phyloP scores from a whole-genome alignment of 2,888 invertebrate species.

The Polietes domitor region DNA sequence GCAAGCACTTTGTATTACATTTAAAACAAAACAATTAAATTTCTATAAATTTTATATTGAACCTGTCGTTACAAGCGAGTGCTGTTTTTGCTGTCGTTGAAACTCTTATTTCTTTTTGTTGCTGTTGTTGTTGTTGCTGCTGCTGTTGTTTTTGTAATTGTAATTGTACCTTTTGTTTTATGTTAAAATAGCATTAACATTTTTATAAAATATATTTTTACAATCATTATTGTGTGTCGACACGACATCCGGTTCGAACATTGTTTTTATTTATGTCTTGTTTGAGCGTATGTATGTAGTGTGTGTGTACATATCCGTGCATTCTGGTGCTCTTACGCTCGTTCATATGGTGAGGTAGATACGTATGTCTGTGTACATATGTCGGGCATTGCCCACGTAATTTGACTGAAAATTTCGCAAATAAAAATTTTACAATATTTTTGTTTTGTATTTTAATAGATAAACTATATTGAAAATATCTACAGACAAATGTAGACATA shows the following conservation, averaged over 20 bases:
- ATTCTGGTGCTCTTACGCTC: too few relatives aligned
- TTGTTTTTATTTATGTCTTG: conserved; percentile 15
- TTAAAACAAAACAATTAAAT: conserved; percentile 48
- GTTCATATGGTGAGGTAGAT: too few relatives aligned
- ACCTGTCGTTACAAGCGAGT: not conserved
- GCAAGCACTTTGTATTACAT: not conserved
- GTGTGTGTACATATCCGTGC: not conserved
- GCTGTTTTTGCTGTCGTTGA: not conserved
- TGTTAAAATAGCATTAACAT: conserved; percentile 45
- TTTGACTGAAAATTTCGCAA: too few relatives aligned
- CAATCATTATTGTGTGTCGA: conserved; percentile 58
- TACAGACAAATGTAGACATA: too few relatives aligned
- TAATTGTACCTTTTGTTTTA: conserved; percentile 44
- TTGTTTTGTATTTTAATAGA: too few relatives aligned
- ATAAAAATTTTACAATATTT: too few relatives aligned
- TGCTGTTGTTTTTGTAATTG: not conserved
- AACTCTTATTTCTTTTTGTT: not conserved
- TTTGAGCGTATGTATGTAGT: not conserved
- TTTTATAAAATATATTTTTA: conserved; percentile 47
- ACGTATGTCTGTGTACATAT: too few relatives aligned
- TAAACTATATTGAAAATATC: too few relatives aligned
- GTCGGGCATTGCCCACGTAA: too few relatives aligned
- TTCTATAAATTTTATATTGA: conserved; percentile 43
- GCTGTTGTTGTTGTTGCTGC: not conserved
- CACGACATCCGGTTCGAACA: conserved; percentile 53